These are phyloP conservation scores for human DNA, from an alignment of 2,113 vertebrate species.

Conservation along the genomic window DNA sequence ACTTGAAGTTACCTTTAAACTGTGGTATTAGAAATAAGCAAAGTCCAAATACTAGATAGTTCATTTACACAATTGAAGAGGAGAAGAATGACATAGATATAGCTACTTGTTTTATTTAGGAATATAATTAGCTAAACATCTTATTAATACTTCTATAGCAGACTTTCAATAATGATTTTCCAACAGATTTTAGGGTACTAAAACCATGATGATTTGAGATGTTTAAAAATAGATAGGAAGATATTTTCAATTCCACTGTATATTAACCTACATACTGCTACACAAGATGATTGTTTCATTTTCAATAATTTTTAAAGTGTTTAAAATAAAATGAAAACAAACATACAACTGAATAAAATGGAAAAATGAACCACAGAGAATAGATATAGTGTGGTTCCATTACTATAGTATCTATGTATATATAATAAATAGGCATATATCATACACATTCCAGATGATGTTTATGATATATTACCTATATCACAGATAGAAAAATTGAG, in stretches of 20 bases:
- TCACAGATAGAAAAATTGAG: not conserved
- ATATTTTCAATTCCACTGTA: constrained; percentile 71
- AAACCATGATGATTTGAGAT: constrained; percentile 63
- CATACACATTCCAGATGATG: not conserved
- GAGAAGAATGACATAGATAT: not conserved
- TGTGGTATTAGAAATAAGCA: not conserved
- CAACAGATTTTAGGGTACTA: constrained; percentile 59
- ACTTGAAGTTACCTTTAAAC: not conserved
- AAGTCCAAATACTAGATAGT: not conserved
- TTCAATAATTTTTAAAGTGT: constrained; percentile 76
- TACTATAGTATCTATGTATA: not conserved
- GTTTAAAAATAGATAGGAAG: constrained; percentile 60
- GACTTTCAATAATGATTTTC: constrained; percentile 62
- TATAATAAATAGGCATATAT: not conserved
- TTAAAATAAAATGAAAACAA: constrained; percentile 62
- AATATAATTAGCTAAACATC: constrained; percentile 54
- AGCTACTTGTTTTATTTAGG: not conserved
- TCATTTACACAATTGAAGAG: not conserved
- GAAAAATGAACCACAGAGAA: not conserved
- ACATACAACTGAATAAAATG: not conserved
- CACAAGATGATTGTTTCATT: constrained; percentile 75
- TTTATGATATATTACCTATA: not conserved
- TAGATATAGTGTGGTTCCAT: not conserved
- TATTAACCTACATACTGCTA: constrained; percentile 72
- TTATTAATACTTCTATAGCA: constrained; percentile 52